These are phyloP conservation scores for Emydoidea blandingii DNA, from an alignment of 2,797 vertebrate species.

Conservation along the genomic window DNA sequence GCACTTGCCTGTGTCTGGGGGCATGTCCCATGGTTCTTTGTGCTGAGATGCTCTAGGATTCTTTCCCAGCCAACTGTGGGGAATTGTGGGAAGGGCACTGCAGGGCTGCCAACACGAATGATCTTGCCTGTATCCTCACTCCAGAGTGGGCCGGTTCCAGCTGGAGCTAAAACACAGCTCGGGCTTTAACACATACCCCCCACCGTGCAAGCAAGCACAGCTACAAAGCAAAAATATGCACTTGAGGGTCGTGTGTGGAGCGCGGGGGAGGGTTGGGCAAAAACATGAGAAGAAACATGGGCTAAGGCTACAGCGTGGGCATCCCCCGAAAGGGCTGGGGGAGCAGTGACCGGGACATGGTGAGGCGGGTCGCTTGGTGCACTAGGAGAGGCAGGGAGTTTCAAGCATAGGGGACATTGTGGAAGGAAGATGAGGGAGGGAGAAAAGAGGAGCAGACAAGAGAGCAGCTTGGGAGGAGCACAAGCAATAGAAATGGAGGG, in stretches of 20 bases:
- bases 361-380: not conserved
- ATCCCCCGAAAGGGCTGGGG: fast-evolving
- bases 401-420: not conserved
- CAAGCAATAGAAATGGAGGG: no score
- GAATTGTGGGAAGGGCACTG: not conserved
- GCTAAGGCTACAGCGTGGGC: not conserved
- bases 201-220: not conserved
- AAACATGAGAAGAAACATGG: not conserved
- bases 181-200: not conserved
- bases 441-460: not conserved
- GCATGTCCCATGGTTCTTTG: not conserved
- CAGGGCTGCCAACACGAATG: not conserved
- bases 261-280: not conserved
- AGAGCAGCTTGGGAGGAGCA: not conserved
- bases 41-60: not conserved
- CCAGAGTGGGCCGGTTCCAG: not conserved
- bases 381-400: not conserved
- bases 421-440: not conserved
- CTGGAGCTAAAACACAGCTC: not conserved
- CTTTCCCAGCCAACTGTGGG: not conserved
- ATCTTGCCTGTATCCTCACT: not conserved
- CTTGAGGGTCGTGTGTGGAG: not conserved
- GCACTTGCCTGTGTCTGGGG: not conserved
- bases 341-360: fast-evolving
- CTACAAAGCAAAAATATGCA: not conserved